Evolutionary conservation across 2,888 invertebrate genomes (phyloP), one percentile per base, ranked within the genome.

Genomic region (Microplitis manilae): DNA sequence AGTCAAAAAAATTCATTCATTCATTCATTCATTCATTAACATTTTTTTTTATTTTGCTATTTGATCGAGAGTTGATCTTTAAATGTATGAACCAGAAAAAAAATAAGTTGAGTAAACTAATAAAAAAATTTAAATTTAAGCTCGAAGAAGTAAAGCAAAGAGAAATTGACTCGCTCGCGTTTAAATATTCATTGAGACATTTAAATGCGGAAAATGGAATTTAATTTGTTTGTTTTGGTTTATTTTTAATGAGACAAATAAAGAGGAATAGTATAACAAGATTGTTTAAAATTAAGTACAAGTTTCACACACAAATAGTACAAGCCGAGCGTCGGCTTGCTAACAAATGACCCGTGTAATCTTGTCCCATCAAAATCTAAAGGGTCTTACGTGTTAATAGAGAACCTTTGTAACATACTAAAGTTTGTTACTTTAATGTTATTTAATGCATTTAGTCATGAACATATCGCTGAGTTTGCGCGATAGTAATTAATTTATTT

Each of bases 41-140:
- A 17, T 17, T 17, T 30, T 65, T 65, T 65, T 30, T 38, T 65
- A 30, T 30, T 65, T 20, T 65, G 30, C 6, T 17, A 17, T 17
- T 65, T 65, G 65, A 65, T 65, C 38, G 65, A 65, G 20, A 65
- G 65, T 65, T 65, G 65, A 65, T 65, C 65, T 65, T 65, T 65
- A 65, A 65, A 65, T 65, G 65, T 13, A 65, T 65, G 38, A 65
- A 13, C 20, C 30, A 62, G 15, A 65, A 30, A 30, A 30, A 65
- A 65, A 4, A n/a, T n/a, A 65, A 65, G 30, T 50, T 50, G 50
- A 50, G 50, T 50, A 50, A 50, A 50, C 50, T 8, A 50, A 50
- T 9, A 50, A 50, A 50, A 13, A 50, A 50, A 50, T 50, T 50
- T 50, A 1, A 50, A 6, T 8, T 50, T 50, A 50, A 50, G 9